Base-by-base conservation (phyloP, 2,797 vertebrate genomes). In the Avahi laniger region DNA sequence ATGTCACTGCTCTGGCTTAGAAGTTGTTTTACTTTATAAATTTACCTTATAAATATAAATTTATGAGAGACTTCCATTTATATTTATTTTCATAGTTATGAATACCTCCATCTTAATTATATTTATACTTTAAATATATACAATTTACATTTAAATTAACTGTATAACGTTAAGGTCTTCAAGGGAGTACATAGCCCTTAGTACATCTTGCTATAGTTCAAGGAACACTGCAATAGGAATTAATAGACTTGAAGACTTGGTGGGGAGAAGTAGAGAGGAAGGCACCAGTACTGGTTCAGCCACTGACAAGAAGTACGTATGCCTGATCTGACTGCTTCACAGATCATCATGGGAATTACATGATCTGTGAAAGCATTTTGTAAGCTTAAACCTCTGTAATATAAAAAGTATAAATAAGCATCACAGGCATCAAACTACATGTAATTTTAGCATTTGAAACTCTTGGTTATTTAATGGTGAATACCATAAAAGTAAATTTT, bases 11-110 rank as follows among this genome's bases (percentile, higher is more conserved):
- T 48, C 5, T 73, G 5, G 11, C 69, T 91, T 83, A 84, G 24
- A 75, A 85, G 9, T 78, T 61, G 35, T 65, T 9, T 70, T 83
- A 48, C 10, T 69, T 89, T 86, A 69, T 46, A 82, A 86, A 89
- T 73, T 78, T 50, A 86, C 5, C 2, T 88, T 78, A 48, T 46
- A 90, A 78, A 90, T 65, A 65, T 18, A 86, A 86, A 61, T 46
- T 54, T 59, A 80, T 7, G 24, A 6, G 24, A 6, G 15, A 35
- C 1, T 0, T 54, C 17, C 22, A 82, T 84, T 92, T 82, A 63
- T 83, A 43, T 70, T 88, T 70, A 57, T 59, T 50, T 95, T 89
- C 57, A 38, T 75, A 75, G 59, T 72, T 78, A 50, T 81, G 3
- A 14, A 48, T 90, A 43, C 2, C 0, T 43, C 5, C 2, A 35